Percentiles rank a stretch among this genome's conserved stretches.
Conservation (phyloP, 35 echinoderm and acorn worm species). For the Apostichopus californicus region DNA sequence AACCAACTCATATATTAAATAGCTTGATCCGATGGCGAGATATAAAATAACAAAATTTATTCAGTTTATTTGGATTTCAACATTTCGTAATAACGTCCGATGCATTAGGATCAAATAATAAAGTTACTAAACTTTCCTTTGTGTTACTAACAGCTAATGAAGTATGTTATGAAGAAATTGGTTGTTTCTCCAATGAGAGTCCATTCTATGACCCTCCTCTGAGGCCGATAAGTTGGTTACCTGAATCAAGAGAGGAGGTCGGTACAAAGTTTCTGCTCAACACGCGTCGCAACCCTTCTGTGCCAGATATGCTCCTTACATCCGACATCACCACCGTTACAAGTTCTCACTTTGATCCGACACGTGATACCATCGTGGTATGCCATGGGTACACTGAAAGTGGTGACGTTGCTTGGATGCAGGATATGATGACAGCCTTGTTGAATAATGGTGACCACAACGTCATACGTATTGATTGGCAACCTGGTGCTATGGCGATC, state of each 20-base stretch:
- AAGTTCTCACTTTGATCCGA: slow-evolving; percentile 51
- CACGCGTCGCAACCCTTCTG: slow-evolving; percentile 48
- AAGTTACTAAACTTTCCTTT: no score
- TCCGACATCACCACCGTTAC: slow-evolving; percentile 44
- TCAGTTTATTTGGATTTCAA: no score
- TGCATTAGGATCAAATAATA: no score
- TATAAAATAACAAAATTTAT: no score
- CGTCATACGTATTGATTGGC: slow-evolving; percentile 81
- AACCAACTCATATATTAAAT: no score
- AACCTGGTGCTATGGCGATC: slow-evolving; percentile 40
- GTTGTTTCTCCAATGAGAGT: slow-evolving; percentile 71
- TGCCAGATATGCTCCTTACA: slow-evolving; percentile 31
- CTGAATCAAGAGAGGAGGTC: slow-evolving; percentile 56
- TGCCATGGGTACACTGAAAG: slow-evolving; percentile 75
- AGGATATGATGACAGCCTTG: slow-evolving; percentile 68
- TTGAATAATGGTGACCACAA: slow-evolving; percentile 69
- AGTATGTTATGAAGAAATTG: slow-evolving; percentile 74
- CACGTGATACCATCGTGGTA: slow-evolving; percentile 70
- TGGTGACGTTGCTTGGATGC: slow-evolving; percentile 76
- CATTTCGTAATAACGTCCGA: no score
- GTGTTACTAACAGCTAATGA: no score
- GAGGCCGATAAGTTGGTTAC: slow-evolving; percentile 75
- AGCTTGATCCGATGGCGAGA: no score
- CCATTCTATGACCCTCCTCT: slow-evolving; percentile 73
- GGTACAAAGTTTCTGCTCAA: slow-evolving; percentile 64